Evolutionary conservation across 92 coral and sea anemone genomes (phyloP).

Genomic region (Epizoanthus stellaris): DNA sequence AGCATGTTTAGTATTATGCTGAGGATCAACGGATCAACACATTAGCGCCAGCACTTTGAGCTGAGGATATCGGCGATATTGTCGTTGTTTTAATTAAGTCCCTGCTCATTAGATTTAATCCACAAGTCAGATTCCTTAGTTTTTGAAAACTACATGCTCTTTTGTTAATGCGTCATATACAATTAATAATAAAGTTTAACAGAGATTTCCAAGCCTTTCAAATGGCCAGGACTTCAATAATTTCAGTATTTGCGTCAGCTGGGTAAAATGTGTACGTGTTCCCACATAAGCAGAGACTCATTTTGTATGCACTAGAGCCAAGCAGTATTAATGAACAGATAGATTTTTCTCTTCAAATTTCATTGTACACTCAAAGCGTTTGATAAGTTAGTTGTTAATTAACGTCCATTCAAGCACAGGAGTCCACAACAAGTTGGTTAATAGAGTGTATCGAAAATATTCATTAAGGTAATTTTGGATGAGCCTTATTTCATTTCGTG

Average conservation of each 20-base stretch:
- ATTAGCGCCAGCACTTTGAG: neutral
- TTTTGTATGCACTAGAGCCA: no score
- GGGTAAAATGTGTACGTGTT: no score
- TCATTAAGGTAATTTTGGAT: constrained; percentile 13
- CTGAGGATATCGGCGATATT: neutral
- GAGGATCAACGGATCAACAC: constrained; percentile 22
- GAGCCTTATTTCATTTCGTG: neutral
- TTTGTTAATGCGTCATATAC: constrained; percentile 3
- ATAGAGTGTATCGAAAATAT: constrained; percentile 17
- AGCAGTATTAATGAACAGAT: no score
- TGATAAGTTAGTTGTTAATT: neutral
- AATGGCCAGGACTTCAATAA: neutral
- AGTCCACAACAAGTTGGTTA: neutral
- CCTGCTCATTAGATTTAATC: constrained; percentile 1
- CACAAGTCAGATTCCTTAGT: neutral
- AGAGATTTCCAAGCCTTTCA: neutral
- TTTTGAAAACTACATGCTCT: no score
- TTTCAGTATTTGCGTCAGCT: neutral
- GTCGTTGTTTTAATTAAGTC: constrained; percentile 25
- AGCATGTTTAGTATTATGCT: neutral
- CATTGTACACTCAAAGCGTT: neutral
- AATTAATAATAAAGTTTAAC: constrained; percentile 1
- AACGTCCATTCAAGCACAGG: neutral
- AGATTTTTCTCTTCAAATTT: neutral
- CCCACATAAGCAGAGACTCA: no score